Evolutionary conservation across 2,797 vertebrate species (phyloP).

Genomic region (Phrynocephalus forsythii): DNA sequence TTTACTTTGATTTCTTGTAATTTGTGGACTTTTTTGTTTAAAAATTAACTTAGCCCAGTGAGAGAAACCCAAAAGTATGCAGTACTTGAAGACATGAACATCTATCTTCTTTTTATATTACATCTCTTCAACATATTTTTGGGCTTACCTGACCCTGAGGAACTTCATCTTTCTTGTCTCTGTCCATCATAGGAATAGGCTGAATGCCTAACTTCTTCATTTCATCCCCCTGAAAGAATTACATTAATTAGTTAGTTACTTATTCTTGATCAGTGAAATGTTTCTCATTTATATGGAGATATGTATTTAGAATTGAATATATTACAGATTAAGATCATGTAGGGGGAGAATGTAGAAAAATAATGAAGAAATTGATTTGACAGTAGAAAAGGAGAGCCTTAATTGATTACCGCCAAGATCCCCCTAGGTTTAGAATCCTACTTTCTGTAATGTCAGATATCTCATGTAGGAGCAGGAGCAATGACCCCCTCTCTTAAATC

Average conservation of each 20-base stretch:
- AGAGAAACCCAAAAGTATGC: neutral
- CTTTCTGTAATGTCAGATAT: no score
- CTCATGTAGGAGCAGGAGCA: no score
- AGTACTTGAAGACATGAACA: neutral
- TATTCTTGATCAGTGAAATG: neutral
- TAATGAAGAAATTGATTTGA: neutral
- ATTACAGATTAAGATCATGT: rapidly evolving
- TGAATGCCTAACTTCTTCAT: slow-evolving; percentile 98
- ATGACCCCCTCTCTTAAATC: no score
- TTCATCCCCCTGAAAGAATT: slow-evolving; percentile 89
- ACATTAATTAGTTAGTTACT: neutral
- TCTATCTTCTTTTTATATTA: neutral
- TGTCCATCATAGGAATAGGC: slow-evolving; percentile 98
- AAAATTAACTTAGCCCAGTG: neutral
- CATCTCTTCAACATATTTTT: neutral
- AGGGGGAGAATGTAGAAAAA: neutral
- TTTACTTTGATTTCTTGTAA: neutral
- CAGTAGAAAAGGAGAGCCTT: neutral
- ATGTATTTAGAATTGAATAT: slow-evolving; percentile 38
- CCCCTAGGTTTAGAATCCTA: no score
- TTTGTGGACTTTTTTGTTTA: no score
- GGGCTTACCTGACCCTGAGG: slow-evolving; percentile 93
- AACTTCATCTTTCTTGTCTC: slow-evolving; percentile 95
- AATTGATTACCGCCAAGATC: neutral
- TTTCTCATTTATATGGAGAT: slow-evolving; percentile 11